phyloP scores from a whole-genome alignment of 2,888 invertebrate genomes.

The Dolomedes plantarius region DNA sequence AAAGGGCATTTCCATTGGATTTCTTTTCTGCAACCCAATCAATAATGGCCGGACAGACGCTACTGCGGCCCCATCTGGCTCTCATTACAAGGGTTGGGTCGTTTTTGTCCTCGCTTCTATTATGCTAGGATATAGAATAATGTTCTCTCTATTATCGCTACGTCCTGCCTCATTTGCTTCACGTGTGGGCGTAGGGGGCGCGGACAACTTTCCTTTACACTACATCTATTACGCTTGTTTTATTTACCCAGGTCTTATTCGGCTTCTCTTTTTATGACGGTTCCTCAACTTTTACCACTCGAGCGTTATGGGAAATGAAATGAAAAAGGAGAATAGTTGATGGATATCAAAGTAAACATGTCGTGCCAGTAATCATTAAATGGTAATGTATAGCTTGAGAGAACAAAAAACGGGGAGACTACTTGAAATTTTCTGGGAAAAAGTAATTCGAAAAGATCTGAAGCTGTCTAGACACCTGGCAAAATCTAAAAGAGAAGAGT shows the following conservation, averaged over 20 bases:
- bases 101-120: slow-evolving; percentile 10
- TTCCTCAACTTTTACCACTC: not conserved
- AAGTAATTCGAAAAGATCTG: no score
- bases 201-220: not conserved
- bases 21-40: slow-evolving; percentile 21
- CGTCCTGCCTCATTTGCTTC: slow-evolving; percentile 10
- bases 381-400: not conserved
- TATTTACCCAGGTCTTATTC: not conserved
- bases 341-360: not conserved
- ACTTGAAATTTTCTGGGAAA: no score
- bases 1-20: slow-evolving; percentile 30
- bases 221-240: slow-evolving; percentile 1
- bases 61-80: slow-evolving; percentile 20
- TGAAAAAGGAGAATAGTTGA: not conserved
- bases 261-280: not conserved
- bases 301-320: not conserved
- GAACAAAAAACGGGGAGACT: no score
- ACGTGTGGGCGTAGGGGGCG: not conserved
- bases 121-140: slow-evolving; percentile 35
- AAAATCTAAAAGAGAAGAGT: no score
- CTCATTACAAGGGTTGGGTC: slow-evolving; percentile 39
- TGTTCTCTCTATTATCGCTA: slow-evolving; percentile 23
- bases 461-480: no score
- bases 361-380: not conserved
- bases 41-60: slow-evolving; percentile 33